Base-by-base conservation (phyloP, 2,113 vertebrate genomes). In the Prionailurus viverrinus region DNA sequence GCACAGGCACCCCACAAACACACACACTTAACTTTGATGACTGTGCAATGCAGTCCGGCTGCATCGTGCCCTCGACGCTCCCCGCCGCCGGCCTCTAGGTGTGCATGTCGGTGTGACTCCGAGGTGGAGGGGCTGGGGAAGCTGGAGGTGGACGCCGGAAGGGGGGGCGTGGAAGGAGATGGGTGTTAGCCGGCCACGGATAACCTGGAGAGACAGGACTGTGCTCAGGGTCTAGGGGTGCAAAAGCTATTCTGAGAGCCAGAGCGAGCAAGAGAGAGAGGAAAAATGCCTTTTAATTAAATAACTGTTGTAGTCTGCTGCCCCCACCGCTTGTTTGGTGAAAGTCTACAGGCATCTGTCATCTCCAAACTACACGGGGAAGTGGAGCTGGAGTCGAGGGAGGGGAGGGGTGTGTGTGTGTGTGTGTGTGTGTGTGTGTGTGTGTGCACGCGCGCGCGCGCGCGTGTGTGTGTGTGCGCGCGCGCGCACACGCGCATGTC, bases 311-410 rank as follows among this genome's bases (percentile, higher is more conserved):
- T 98, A 94, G 98, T 97, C 98, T 99, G 98, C 98, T 98, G 98
- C 98, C 99, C 98, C 98, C 98, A 97, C 97, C 93, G 99, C 98
- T 98, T 98, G 98, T 96, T 98, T 95, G 98, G 98, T 96, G 98
- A 86, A 98, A 98, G 98, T 98, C 98, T 98, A 97, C 97, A 92
- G 97, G 98, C 98, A 97, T 98, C 98, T 98, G 98, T 98, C 96
- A 89, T 97, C 94, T 97, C 95, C 96, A 97, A 98, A 98, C 98
- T 98, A 97, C 97, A 95, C 14, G 14, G 83, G 92, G 94, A 97
- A 98, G 98, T 98, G 92, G 95, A 95, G 82, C 96, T 33, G 63
- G 94, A 97, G 97, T 97, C 79, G 33, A 92, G 87, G 96, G 66
- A 96, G 87, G 65, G 96, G 80, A 83, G 83, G 85, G 48, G 90